Conservation (phyloP, 2,888 invertebrate genomes). For the Cataglyphis cursor region DNA sequence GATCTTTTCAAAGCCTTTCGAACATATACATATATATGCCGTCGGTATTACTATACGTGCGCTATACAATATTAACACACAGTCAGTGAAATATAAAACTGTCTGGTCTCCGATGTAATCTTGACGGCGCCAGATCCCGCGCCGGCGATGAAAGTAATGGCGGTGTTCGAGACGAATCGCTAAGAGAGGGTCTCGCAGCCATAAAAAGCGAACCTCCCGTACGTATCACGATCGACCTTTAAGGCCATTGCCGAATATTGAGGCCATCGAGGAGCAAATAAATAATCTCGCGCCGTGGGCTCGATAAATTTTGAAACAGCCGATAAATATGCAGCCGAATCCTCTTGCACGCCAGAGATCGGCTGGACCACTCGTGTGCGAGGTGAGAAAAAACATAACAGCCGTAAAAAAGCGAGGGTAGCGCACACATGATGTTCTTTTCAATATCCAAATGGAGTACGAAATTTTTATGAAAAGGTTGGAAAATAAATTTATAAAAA, state of each 20-base stretch:
- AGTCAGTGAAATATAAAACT: neutral
- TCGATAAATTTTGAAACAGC: constrained; percentile 42
- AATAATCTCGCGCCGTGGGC: constrained; percentile 13
- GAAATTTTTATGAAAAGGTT: neutral
- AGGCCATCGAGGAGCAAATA: constrained; percentile 8
- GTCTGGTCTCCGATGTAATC: constrained; percentile 24
- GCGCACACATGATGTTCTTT: neutral
- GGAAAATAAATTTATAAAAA: neutral
- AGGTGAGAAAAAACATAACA: neutral
- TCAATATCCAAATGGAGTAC: constrained; percentile 4
- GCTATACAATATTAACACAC: constrained; percentile 8
- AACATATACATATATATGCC: neutral
- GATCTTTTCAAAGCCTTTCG: neutral
- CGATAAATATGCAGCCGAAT: neutral
- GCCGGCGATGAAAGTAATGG: constrained; percentile 13
- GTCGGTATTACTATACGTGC: neutral
- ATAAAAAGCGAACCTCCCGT: neutral
- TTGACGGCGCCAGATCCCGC: neutral
- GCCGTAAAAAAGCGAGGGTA: neutral
- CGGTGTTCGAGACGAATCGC: neutral
- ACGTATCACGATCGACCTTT: constrained; percentile 22
- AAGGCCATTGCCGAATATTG: constrained; percentile 39
- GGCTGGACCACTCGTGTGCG: too few relatives aligned
- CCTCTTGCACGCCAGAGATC: neutral
- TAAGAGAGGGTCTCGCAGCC: neutral